Base-by-base conservation (phyloP, 2,113 vertebrate species). In the Thomomys bottae region DNA sequence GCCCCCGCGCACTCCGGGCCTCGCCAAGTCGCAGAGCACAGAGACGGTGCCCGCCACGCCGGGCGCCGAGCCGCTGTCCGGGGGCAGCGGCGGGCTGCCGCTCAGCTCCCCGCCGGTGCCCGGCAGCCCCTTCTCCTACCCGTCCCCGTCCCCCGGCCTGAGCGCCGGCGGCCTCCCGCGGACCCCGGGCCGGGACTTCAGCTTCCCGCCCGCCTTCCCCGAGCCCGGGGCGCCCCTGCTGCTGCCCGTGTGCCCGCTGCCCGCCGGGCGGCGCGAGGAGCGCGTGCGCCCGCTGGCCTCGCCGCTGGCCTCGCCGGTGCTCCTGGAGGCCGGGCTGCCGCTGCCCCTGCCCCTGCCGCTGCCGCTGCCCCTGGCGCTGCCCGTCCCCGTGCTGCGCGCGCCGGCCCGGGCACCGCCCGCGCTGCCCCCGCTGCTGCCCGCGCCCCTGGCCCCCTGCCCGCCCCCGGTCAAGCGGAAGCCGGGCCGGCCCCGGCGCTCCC, bases 111-210 rank as follows among this genome's bases (percentile, higher is more conserved):
- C 99, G 3, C 99, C 99, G 94, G 98, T 99, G 94, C 98, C 98
- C 0, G 98, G 98, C 78, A 99, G 99, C 96, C 99, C 99, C 78
- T 99, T 99, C 84, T 99, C 99, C 67, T 99, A 99, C 97, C 99
- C 99, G 0, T 98, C 99, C 61, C 99, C 99, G 38, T 99, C 99
- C 66, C 99, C 99, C 0, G 97, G 99, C 88, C 96, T 99, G 92
- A 98, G 98, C 76, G 99, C 98, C 0, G 98, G 98, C 24, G 99
- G 99, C 93, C 98, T 99, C 86, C 99, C 99, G 49, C 98, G 98
- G 95, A 99, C 99, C 36, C 99, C 99, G 15, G 99, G 99, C 90
- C 98, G 99, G 97, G 99, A 99, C 97, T 98, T 99, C 95, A 99
- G 97, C 93, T 99, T 99, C 97, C 98, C 98, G 0, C 99, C 99